phyloP scores from a whole-genome alignment of 1,140 invertebrate species.

The Drosophila rhopaloa region DNA sequence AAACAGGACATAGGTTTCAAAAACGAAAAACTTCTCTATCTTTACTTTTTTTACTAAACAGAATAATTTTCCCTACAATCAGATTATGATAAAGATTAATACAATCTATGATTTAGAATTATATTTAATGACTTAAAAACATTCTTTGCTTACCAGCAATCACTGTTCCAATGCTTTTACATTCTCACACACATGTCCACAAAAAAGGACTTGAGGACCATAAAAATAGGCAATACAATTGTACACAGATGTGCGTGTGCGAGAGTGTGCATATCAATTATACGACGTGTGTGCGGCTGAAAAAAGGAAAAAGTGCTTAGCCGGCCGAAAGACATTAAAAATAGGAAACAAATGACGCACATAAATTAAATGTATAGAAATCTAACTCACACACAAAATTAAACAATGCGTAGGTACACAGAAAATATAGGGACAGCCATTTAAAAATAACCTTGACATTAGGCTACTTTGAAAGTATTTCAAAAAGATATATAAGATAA shows the following conservation, averaged over 20 bases:
- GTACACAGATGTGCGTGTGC: background rate
- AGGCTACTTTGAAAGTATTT: background rate
- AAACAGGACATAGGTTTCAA: background rate
- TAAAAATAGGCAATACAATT: slow-evolving; percentile 35
- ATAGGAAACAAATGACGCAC: slow-evolving; percentile 56
- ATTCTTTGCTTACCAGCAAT: background rate
- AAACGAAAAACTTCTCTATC: background rate
- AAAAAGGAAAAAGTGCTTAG: slow-evolving; percentile 21
- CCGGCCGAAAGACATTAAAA: slow-evolving; percentile 43
- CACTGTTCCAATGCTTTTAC: slow-evolving; percentile 5
- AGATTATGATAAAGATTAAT: too few relatives aligned
- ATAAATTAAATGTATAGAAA: slow-evolving; percentile 46
- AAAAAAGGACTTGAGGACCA: slow-evolving; percentile 1
- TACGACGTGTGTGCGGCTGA: slow-evolving; percentile 37
- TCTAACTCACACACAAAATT: slow-evolving; percentile 8
- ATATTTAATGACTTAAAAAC: background rate
- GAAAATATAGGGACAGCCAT: background rate
- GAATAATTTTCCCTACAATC: too few relatives aligned
- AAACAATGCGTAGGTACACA: background rate
- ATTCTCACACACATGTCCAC: background rate
- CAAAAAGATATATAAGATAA: background rate
- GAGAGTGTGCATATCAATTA: slow-evolving; percentile 38
- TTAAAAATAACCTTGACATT: slow-evolving; percentile 5
- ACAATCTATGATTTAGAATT: background rate
- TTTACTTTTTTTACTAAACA: background rate